phyloP scores from a whole-genome alignment of 2,113 vertebrate species.

The Zootoca vivipara region DNA sequence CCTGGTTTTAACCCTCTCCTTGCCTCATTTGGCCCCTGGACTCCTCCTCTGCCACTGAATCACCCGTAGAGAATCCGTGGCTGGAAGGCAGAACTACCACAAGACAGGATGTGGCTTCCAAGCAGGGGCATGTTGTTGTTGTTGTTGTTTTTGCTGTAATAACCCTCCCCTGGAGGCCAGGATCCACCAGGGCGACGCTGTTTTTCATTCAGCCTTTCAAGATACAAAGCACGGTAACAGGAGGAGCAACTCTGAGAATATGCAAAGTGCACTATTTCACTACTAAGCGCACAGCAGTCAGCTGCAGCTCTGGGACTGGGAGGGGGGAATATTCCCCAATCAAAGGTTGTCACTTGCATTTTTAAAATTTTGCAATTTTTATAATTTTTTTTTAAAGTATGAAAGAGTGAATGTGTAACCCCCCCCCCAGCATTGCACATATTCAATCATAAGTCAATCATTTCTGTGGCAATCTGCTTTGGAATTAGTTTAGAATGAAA shows the following conservation, averaged over 20 bases:
- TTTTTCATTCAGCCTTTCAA: background rate
- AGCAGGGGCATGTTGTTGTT: background rate
- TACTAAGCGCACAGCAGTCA: background rate
- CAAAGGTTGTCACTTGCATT: background rate
- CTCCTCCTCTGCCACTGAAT: background rate
- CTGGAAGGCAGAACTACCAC: background rate
- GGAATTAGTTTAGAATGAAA: too few species aligned
- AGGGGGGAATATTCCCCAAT: background rate
- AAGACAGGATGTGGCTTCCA: background rate
- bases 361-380: background rate
- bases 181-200: background rate
- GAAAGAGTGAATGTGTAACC: background rate
- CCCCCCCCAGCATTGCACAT: too few species aligned
- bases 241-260: background rate
- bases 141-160: background rate
- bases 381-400: background rate
- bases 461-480: background rate
- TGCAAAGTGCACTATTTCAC: background rate
- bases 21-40: background rate
- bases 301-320: background rate
- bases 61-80: too few species aligned
- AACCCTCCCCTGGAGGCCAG: background rate
- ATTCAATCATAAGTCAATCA: background rate
- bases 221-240: too few species aligned
- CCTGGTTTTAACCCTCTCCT: slow-evolving; percentile 51